Evolutionary conservation across 2,888 invertebrate species (phyloP).

Genomic region (Sarcophaga carnaria): DNA sequence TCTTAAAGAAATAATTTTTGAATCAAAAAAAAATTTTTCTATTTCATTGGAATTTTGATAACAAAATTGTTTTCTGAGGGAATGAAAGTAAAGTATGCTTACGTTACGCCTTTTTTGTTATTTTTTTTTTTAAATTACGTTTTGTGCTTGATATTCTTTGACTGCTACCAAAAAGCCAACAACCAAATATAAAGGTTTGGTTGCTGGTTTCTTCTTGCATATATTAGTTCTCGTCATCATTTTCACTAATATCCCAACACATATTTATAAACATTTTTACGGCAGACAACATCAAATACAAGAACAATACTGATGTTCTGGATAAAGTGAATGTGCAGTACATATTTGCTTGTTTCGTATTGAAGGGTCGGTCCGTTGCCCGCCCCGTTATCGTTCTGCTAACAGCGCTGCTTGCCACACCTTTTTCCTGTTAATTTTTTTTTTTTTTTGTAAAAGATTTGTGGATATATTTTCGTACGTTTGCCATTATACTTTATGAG

Average conservation of each 20-base stretch:
- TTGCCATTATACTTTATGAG: slow-evolving; percentile 22
- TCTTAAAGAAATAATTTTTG: background rate
- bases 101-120: slow-evolving; percentile 60
- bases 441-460: slow-evolving; percentile 1
- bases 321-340: background rate
- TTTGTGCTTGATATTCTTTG: background rate
- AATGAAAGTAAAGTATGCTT: background rate
- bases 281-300: background rate
- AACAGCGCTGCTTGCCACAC: slow-evolving; percentile 66
- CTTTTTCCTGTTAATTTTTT: slow-evolving; percentile 38
- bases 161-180: background rate
- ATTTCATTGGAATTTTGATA: slow-evolving; percentile 20
- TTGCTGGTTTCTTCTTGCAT: background rate
- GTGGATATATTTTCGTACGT: background rate
- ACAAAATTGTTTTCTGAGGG: background rate
- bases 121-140: background rate
- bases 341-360: background rate
- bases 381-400: slow-evolving; percentile 3
- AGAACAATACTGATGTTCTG: background rate
- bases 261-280: background rate
- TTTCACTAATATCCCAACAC: background rate
- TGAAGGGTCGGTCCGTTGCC: background rate
- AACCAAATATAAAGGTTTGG: background rate
- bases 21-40: background rate
- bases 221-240: slow-evolving; percentile 9